Conservation (phyloP, 1,140 invertebrate species). For the Helicoverpa armigera region DNA sequence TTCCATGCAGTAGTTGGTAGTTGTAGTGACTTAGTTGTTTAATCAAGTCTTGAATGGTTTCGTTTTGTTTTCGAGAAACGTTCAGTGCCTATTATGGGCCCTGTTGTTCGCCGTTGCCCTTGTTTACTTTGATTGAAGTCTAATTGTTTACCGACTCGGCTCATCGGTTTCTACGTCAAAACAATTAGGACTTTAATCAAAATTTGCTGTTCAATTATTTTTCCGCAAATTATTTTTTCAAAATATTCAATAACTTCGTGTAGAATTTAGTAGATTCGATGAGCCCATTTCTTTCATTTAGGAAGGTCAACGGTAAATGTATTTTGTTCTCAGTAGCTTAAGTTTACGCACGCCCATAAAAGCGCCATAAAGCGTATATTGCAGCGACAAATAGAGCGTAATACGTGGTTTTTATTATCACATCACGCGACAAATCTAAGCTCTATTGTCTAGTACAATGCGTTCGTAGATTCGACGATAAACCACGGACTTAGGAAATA, state of each 20-base stretch:
- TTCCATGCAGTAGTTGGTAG: neutral
- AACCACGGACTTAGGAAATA: conserved; percentile 79
- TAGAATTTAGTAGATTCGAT: neutral
- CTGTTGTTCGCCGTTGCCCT: conserved; percentile 53
- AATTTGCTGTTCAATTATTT: conserved; percentile 58
- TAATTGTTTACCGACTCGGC: conserved; percentile 60
- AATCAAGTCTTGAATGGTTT: neutral
- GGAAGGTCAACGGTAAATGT: conserved; percentile 32
- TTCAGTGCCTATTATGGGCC: conserved; percentile 63
- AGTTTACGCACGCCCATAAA: conserved; percentile 58
- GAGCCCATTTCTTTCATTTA: conserved; percentile 28
- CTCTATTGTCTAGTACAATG: conserved; percentile 65
- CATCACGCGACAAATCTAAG: conserved; percentile 70
- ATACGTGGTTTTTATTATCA: conserved; percentile 64
- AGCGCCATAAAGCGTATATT: conserved; percentile 57
- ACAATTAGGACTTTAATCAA: conserved; percentile 62
- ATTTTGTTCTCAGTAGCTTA: conserved; percentile 41
- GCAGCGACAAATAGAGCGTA: conserved; percentile 56
- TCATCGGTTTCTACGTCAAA: conserved; percentile 52
- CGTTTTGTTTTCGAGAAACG: conserved; percentile 62
- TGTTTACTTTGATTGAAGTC: conserved; percentile 55
- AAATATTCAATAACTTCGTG: neutral
- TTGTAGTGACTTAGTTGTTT: neutral
- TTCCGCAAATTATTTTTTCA: conserved; percentile 52
- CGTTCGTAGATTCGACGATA: conserved; percentile 71